A percentile compares a stretch with the other conserved stretches of the same genome.
phyloP scores from a whole-genome alignment of 2,113 vertebrate species.

The Campylomormyrus tamandua region DNA sequence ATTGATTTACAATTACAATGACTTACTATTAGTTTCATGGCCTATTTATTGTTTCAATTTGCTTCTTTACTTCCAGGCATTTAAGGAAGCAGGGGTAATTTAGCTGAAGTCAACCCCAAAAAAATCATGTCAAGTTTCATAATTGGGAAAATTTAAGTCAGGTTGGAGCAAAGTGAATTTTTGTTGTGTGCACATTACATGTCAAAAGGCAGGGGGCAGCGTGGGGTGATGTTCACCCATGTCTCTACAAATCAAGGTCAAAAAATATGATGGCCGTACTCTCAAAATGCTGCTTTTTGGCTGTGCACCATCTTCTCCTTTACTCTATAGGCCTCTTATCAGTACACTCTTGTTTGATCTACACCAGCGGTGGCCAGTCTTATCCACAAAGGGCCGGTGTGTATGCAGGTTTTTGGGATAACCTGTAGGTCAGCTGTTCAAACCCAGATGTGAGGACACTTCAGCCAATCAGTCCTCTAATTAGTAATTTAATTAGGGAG shows the following conservation, averaged over 20 bases:
- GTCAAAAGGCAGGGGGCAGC: background rate
- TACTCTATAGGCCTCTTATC: background rate
- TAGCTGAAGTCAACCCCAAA: background rate
- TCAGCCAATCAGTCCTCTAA: too few relatives aligned
- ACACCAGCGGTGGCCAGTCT: too few relatives aligned
- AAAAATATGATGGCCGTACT: background rate
- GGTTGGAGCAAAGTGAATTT: background rate
- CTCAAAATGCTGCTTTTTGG: background rate
- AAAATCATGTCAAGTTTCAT: background rate
- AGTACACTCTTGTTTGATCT: background rate
- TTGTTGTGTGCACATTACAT: background rate
- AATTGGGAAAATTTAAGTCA: background rate
- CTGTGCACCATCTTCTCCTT: background rate
- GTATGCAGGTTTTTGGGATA: too few relatives aligned
- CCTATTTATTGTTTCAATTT: background rate
- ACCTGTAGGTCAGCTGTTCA: too few relatives aligned
- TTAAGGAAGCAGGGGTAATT: background rate
- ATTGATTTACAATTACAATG: background rate
- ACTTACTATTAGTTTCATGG: background rate
- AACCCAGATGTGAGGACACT: too few relatives aligned
- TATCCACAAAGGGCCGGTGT: too few relatives aligned
- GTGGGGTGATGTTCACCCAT: background rate
- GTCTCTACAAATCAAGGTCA: background rate
- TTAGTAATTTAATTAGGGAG: too few relatives aligned
- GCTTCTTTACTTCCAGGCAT: background rate